Conservation (phyloP, 2,113 vertebrate genomes). For the Tupaia chinensis region DNA sequence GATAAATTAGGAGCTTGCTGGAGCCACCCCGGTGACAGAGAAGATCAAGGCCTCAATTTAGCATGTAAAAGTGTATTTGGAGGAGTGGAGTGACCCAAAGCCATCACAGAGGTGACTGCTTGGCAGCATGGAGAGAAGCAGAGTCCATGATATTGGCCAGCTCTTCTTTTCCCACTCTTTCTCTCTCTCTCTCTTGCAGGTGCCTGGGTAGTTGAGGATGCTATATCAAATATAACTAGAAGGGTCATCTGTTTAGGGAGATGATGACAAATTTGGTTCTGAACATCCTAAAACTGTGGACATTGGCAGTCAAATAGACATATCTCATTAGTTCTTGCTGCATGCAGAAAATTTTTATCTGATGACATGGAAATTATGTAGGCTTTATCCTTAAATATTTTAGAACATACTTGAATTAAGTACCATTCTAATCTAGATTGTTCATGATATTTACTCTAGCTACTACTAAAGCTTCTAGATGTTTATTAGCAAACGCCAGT, state of each 20-base stretch:
- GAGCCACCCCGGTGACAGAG: too few relatives aligned
- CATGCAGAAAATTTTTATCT: rapidly evolving
- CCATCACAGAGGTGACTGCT: too few relatives aligned
- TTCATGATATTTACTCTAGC: rapidly evolving
- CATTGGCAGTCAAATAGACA: too few relatives aligned
- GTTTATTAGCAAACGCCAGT: rapidly evolving
- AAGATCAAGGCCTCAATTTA: background rate
- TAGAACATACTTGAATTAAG: too few relatives aligned
- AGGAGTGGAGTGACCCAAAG: rapidly evolving
- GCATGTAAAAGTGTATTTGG: rapidly evolving
- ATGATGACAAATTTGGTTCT: background rate
- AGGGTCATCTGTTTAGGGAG: background rate
- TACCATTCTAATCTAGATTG: background rate
- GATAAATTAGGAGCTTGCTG: rapidly evolving
- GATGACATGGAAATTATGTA: background rate
- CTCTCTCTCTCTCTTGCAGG: too few relatives aligned
- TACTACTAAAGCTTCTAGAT: rapidly evolving
- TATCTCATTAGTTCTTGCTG: background rate
- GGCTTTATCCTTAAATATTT: background rate
- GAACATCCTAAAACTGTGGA: background rate
- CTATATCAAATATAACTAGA: background rate
- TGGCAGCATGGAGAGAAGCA: background rate
- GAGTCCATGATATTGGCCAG: background rate
- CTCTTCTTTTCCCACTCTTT: too few relatives aligned
- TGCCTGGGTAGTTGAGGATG: background rate